Evolutionary conservation across 2,888 invertebrate species (phyloP).

Genomic region (Ceramica pisi): DNA sequence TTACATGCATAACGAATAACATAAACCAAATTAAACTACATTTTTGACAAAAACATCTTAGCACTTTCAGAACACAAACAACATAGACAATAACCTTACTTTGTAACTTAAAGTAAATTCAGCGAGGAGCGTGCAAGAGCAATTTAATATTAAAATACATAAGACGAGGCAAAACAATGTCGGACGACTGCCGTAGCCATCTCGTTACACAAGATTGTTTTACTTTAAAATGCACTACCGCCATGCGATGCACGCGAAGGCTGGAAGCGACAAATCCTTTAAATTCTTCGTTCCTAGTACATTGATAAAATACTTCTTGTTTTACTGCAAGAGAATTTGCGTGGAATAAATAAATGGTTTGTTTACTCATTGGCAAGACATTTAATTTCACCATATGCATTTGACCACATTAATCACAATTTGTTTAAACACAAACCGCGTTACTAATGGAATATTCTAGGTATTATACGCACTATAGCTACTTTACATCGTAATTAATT

Average conservation of each 20-base stretch:
- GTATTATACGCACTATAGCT: background rate
- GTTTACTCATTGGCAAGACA: background rate
- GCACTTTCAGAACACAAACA: conserved; percentile 2
- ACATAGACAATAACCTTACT: conserved; percentile 15
- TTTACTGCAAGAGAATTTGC: conserved; percentile 10
- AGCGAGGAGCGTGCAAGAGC: conserved; percentile 37
- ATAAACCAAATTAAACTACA: too few species aligned
- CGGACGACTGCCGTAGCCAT: conserved; percentile 45
- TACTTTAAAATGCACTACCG: conserved; percentile 59
- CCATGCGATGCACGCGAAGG: conserved; percentile 21
- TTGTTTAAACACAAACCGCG: background rate
- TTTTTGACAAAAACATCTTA: background rate
- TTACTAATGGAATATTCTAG: background rate
- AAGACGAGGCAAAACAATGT: conserved; percentile 57
- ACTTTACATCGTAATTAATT: conserved; percentile 45
- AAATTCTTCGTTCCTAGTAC: conserved; percentile 21
- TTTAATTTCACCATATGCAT: background rate
- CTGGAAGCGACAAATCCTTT: conserved; percentile 40
- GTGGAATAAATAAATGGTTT: conserved; percentile 4
- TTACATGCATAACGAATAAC: too few species aligned
- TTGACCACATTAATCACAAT: background rate
- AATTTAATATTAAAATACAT: conserved; percentile 64
- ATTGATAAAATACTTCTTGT: conserved; percentile 14
- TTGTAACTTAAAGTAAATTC: conserved; percentile 40
- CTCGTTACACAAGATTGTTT: conserved; percentile 67